These are phyloP conservation scores for Campaea margaritaria DNA, from an alignment of 2,888 invertebrate species.

Conservation along the genomic window DNA sequence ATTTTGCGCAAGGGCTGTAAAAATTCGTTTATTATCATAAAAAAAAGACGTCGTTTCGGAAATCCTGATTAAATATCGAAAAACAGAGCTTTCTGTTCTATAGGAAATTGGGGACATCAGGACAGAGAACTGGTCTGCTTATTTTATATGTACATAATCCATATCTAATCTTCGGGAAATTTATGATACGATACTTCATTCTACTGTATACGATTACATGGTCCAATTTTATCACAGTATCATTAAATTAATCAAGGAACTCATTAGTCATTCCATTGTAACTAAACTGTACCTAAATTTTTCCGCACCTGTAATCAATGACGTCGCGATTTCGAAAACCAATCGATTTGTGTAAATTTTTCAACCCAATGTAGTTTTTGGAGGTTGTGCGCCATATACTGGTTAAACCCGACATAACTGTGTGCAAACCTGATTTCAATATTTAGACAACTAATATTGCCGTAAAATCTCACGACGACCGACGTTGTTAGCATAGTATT, in stretches of 20 bases:
- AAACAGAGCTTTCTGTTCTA: no score
- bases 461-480: conserved; percentile 20
- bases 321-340: conserved; percentile 5
- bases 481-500: conserved; percentile 15
- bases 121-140: no score
- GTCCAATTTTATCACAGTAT: no score
- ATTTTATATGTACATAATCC: no score
- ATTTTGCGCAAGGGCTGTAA: no score
- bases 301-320: not conserved
- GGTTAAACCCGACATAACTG: conserved; percentile 15
- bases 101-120: no score
- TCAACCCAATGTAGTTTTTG: conserved; percentile 7
- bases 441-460: conserved; percentile 8
- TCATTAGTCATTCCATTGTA: no score
- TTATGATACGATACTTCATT: not conserved
- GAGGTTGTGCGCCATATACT: conserved; percentile 20
- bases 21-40: no score
- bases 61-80: no score
- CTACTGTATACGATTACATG: no score
- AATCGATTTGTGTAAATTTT: conserved; percentile 5
- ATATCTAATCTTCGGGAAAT: not conserved
- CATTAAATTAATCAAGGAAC: no score
- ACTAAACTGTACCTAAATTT: not conserved
- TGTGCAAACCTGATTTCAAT: conserved; percentile 9
- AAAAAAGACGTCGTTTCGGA: not conserved